Evolutionary conservation across 2,888 invertebrate species (phyloP).

Genomic region (Hedya salicella): DNA sequence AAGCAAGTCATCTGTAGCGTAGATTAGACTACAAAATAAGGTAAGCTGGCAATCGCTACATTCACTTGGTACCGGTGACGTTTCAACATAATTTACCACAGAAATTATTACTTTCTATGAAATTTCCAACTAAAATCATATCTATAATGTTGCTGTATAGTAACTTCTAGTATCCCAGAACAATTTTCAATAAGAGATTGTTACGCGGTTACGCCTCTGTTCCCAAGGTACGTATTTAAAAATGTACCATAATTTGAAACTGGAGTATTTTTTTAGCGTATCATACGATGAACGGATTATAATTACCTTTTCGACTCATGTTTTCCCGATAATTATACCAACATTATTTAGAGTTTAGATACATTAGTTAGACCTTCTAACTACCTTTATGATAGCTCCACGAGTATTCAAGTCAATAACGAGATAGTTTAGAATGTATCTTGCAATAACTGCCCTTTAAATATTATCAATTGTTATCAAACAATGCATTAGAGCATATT

Average conservation of each 20-base stretch:
- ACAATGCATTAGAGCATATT: constrained; percentile 8
- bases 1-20: constrained; percentile 30
- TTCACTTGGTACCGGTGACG: constrained; percentile 60
- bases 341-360: not conserved
- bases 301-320: not conserved
- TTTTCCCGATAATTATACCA: not conserved
- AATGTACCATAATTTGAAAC: not conserved
- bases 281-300: not conserved
- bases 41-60: constrained; percentile 57
- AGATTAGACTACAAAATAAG: constrained; percentile 40
- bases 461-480: constrained; percentile 28
- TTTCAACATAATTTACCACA: constrained; percentile 49
- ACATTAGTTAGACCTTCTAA: constrained; percentile 7
- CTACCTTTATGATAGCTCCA: constrained; percentile 1
- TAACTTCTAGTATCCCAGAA: not conserved
- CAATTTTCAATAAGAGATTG: not conserved
- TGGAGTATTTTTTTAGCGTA: not conserved
- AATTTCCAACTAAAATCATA: constrained; percentile 4
- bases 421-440: not conserved
- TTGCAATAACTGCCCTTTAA: constrained; percentile 1
- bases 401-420: not conserved
- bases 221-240: not conserved
- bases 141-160: not conserved
- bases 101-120: constrained; percentile 21
- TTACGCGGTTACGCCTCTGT: not conserved